A percentile compares a stretch with the other conserved stretches of the same genome.
phyloP scores from a whole-genome alignment of 2,888 invertebrate species.

The Chalcosyrphus nemorum region DNA sequence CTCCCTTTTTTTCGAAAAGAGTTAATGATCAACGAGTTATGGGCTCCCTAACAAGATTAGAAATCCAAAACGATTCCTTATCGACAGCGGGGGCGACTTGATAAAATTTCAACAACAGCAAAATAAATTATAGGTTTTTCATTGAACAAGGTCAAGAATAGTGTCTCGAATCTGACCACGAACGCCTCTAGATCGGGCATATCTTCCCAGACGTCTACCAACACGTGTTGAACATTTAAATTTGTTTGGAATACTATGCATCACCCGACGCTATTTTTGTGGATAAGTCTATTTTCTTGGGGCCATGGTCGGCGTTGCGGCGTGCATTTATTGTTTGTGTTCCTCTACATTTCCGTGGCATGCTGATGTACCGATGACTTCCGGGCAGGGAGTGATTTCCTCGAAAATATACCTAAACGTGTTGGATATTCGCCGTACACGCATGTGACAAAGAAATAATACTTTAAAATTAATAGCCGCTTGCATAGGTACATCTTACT shows the following conservation, averaged over 20 bases:
- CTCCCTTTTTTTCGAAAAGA: not conserved
- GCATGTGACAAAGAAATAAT: conserved; percentile 17
- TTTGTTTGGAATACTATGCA: conserved; percentile 31
- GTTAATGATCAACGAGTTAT: conserved; percentile 23
- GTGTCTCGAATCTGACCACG: conserved; percentile 5
- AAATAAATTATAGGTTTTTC: conserved; percentile 32
- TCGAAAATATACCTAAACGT: conserved; percentile 11
- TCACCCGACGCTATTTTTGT: conserved; percentile 32
- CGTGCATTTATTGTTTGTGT: conserved; percentile 23
- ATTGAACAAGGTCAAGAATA: conserved; percentile 57
- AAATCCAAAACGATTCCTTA: conserved; percentile 12
- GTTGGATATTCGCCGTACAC: not conserved
- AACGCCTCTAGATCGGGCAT: not conserved
- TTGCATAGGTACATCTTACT: not conserved
- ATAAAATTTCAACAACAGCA: not conserved
- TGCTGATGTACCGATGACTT: conserved; percentile 39
- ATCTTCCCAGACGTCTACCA: conserved; percentile 21
- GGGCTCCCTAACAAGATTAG: conserved; percentile 4
- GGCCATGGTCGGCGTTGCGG: conserved; percentile 19
- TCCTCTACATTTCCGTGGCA: conserved; percentile 26
- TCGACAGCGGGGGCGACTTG: conserved; percentile 24
- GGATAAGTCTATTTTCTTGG: conserved; percentile 35
- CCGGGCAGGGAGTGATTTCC: conserved; percentile 39
- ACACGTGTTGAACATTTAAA: conserved; percentile 60
- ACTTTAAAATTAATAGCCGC: not conserved